A percentile compares a stretch with the other conserved stretches of the same genome.
phyloP scores from a whole-genome alignment of 2,797 vertebrate species.

The Euphonia xanthogaster region DNA sequence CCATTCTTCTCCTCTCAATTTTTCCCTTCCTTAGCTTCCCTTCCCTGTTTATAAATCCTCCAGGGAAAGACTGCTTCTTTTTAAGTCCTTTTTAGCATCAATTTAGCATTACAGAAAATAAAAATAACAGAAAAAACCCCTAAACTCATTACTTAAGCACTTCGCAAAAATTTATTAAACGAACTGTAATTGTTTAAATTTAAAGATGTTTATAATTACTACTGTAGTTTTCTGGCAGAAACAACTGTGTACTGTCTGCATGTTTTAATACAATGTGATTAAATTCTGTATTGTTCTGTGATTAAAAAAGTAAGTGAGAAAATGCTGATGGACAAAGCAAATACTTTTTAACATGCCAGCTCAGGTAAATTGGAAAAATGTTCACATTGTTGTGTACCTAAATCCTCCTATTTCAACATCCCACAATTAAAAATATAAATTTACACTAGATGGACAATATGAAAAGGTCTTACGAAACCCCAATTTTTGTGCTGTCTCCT shows the following conservation, averaged over 20 bases:
- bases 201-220: neutral
- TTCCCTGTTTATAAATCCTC: neutral
- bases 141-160: neutral
- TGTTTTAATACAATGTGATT: neutral
- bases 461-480: neutral
- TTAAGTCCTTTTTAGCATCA: neutral
- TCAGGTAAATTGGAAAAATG: neutral
- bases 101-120: neutral
- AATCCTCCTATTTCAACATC: neutral
- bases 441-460: neutral
- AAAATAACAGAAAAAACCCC: neutral
- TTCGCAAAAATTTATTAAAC: slow-evolving; percentile 5
- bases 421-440: neutral
- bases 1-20: neutral
- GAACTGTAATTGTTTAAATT: slow-evolving; percentile 1
- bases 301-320: neutral
- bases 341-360: neutral
- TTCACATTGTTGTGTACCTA: neutral
- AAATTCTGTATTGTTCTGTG: neutral
- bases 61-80: neutral
- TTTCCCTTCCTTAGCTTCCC: neutral
- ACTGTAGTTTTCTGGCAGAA: neutral
- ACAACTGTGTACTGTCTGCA: neutral
- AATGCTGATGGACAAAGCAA: neutral
- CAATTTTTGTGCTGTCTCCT: neutral